Evolutionary conservation across 2,113 vertebrate species (phyloP).

Genomic region (Zonotrichia leucophrys): DNA sequence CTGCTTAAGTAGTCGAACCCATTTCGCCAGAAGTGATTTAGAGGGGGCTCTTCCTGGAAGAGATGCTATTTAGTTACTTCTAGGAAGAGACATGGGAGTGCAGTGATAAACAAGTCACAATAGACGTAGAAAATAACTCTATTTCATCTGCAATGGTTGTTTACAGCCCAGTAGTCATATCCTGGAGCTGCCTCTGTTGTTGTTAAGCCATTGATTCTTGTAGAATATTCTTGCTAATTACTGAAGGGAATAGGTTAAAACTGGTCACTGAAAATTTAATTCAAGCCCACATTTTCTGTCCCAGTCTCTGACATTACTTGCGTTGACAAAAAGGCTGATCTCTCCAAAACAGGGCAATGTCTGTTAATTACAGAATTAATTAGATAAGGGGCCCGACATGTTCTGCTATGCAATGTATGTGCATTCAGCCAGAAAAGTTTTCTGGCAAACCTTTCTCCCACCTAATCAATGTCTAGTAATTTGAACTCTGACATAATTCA

Average conservation of each 20-base stretch:
- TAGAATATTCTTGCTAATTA: slow-evolving; percentile 15
- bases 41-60: background rate
- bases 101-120: background rate
- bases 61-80: background rate
- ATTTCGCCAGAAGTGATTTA: background rate
- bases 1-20: background rate
- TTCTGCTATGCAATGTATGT: slow-evolving; percentile 1
- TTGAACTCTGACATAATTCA: background rate
- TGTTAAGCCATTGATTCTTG: background rate
- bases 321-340: background rate
- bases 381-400: background rate
- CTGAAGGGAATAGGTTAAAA: background rate
- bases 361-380: slow-evolving; percentile 52
- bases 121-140: background rate
- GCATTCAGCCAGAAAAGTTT: slow-evolving; percentile 8
- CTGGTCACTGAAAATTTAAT: background rate
- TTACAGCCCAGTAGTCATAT: background rate
- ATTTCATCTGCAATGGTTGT: background rate
- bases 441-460: slow-evolving; percentile 27
- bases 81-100: background rate
- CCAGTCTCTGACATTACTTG: background rate
- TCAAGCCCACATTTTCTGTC: background rate
- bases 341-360: slow-evolving; percentile 5
- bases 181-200: background rate
- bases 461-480: background rate